Evolutionary conservation across 1,140 invertebrate genomes (phyloP), one percentile per base, ranked within the genome.

Genomic region (Drosophila burlai): DNA sequence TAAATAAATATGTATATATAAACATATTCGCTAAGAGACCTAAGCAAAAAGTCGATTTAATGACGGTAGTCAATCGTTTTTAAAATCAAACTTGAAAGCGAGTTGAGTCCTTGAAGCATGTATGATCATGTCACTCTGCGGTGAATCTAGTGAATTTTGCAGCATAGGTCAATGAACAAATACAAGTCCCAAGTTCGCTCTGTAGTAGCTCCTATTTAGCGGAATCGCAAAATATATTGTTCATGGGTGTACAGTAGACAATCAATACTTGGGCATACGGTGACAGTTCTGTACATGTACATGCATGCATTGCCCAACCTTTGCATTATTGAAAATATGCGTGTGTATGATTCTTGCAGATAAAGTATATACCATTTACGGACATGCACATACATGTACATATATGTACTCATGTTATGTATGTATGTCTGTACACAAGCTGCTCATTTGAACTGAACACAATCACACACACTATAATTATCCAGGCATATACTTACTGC

Each of bases 201-300:
- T 45, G 18, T 6, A 21, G 13, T 46, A 31, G 26, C 26, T 29
- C 26, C 24, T 15, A 26, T 29, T 47, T 26, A 26, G 24, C 16
- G 29, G 24, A 29, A 29, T 26, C 2, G 16, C 3, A 29, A 49
- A 29, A 49, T n/a, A n/a, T n/a, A n/a, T 31, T 52, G 10, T 13
- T 18, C 18, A 31, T 31, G 29, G 16, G 16, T 29, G 26, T 18
- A 31, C 26, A 29, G 49, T 7, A 18, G 29, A 9, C n/a, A 54
- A 54, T 36, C 31, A 21, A 54, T 36, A 54, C n/a, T 54, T 52
- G 18, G 26, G 50, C 4, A 54, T 54, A 54, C 18, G 31, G 34
- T 36, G n/a, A 36, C 50, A 54, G 31, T 36, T 21, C 11, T 18
- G 31, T 24, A 24, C 24, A 24, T 24, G 24, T 24, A 34, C 50